Evolutionary conservation across 1,140 invertebrate genomes (phyloP), one percentile per base, ranked within the genome.

Genomic region (Megalopta genalis): DNA sequence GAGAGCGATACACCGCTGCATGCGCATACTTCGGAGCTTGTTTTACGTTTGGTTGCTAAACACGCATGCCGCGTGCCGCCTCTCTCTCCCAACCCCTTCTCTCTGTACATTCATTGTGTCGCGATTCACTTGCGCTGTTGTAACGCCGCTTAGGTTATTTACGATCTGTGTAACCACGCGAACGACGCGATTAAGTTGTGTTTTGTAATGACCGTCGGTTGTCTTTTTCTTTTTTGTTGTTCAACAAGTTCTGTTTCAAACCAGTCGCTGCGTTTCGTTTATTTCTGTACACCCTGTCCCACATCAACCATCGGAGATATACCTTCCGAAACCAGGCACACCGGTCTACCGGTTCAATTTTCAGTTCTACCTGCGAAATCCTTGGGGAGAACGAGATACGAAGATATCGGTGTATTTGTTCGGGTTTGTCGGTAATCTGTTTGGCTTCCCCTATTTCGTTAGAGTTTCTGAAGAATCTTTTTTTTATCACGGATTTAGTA

Each of bases 221-320:
- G 90, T 88, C 54, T 57, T 57, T 57, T 57, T 63, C 82, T 88
- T 90, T 88, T 88, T 90, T 93, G 88, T 92, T 92, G 76, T 87
- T 85, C 85, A 92, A 92, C 91, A 92, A 91, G 89, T 92, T 92
- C 92, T 93, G 89, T 92, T 92, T 91, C 85, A 89, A 91, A 90
- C 83, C 85, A 88, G 74, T 75, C 68, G 59, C 66, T 64, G 69
- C 70, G 65, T 74, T 86, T 66, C 74, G 74, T 88, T 88, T 82
- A 76, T 89, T 89, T 87, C 84, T 87, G 86, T 46, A 12, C 42
- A 46, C 42, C 42, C 10, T 10, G 9, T 10, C 39, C 62, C 27
- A 21, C 16, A 27, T 39, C 49, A 37, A 46, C 42, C 42, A 32
- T 32, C 32, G 32, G 32, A 32, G 4, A 32, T n/a, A n/a, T n/a